These are phyloP conservation scores for Rhyacophila brunnea DNA, from an alignment of 1,140 invertebrate species.

Conservation along the genomic window DNA sequence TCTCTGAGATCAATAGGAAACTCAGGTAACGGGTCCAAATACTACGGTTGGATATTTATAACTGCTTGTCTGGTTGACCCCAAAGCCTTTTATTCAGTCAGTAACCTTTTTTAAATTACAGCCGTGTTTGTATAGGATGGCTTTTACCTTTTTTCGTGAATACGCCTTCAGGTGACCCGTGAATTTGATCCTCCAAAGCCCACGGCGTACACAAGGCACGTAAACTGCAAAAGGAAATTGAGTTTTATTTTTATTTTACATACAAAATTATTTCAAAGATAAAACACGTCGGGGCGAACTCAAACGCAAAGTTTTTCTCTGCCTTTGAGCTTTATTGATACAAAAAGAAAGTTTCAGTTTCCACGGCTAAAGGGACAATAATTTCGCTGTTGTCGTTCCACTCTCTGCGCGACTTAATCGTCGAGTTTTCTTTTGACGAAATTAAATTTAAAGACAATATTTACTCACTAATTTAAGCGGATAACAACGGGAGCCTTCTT, in stretches of 20 bases:
- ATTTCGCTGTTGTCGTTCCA: too few relatives aligned
- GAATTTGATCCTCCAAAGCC: slow-evolving; percentile 13
- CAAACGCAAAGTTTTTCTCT: slow-evolving; percentile 11
- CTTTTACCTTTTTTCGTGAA: slow-evolving; percentile 28
- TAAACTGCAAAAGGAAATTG: slow-evolving; percentile 10
- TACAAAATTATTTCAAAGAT: slow-evolving; percentile 31
- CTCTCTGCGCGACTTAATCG: too few relatives aligned
- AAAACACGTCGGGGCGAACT: slow-evolving; percentile 10
- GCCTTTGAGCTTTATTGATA: slow-evolving; percentile 10
- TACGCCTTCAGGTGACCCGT: slow-evolving; percentile 27
- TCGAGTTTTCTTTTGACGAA: too few relatives aligned
- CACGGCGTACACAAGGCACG: background rate
- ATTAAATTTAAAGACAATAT: too few relatives aligned
- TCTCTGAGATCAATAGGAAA: background rate
- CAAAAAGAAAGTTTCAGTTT: too few relatives aligned
- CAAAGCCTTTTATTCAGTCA: slow-evolving; percentile 31
- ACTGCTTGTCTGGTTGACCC: slow-evolving; percentile 33
- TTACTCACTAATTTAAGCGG: too few relatives aligned
- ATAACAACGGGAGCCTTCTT: too few relatives aligned
- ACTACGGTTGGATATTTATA: slow-evolving; percentile 25
- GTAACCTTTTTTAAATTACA: slow-evolving; percentile 32
- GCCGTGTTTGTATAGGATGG: slow-evolving; percentile 27
- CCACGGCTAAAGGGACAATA: too few relatives aligned
- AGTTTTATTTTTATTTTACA: slow-evolving; percentile 29
- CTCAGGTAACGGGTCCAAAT: slow-evolving; percentile 1